Base-by-base conservation (phyloP, 1,140 invertebrate species). In the Phthorimaea operculella region DNA sequence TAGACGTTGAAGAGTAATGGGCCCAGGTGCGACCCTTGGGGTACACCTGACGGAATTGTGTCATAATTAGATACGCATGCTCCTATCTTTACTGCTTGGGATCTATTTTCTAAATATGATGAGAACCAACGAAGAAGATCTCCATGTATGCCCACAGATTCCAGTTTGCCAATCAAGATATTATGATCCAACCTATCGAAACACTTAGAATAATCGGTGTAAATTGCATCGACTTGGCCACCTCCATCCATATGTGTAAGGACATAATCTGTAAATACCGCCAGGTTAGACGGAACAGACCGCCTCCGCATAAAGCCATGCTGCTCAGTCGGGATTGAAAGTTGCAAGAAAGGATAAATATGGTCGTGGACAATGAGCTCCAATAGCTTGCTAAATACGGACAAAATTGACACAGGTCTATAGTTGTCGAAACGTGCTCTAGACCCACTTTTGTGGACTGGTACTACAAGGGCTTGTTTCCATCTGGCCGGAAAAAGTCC, bases 1-100 rank as follows among this genome's bases (percentile, higher is more conserved):
- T 48, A 48, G 9, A 18, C 17, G 10, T 48, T 48, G 17, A 14
- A 18, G 45, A 48, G 16, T 15, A 48, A 16, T 15, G 45, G n/a
- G n/a, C 45, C 45, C 17, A 48, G n/a, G 45, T 48, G 45, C 11
- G 45, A 48, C 3, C 45, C 45, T 18, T 48, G 45, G 9, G 45
- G 45, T 11, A 48, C 45, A 12, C 45, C 45, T 14, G n/a, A 16
- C 4, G 45, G 45, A 16, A 48, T 48, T 18, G 17, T 18, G 12
- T 14, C 45, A 18, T 14, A 48, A 18, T 48, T 16, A 14, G 45
- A 48, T 2, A 12, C 9, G 10, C 10, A 48, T 10, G 12, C 45
- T 4, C 45, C 45, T 18, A 48, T 14, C 11, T 14, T 16, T 2
- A 48, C 45, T 16, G 45, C 45, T 18, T 48, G 45, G 10, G 45